Percentiles rank a stretch among this genome's conserved stretches.
Conservation (phyloP, 2,888 invertebrate species). For the Cephus pygmeus region DNA sequence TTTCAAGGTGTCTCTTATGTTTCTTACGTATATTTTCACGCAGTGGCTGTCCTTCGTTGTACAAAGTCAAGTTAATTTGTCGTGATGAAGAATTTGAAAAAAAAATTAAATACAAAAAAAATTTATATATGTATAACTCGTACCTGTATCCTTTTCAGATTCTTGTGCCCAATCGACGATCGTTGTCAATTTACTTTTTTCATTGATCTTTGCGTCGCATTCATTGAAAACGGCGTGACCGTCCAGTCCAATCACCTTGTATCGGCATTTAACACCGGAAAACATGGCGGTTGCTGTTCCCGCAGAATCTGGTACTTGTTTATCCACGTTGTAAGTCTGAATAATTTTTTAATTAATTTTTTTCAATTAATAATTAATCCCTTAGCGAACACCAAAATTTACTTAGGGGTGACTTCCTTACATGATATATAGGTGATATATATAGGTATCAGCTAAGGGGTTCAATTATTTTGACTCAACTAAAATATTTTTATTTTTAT, state of each 20-base stretch:
- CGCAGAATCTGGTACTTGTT: conserved; percentile 78
- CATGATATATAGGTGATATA: fast-evolving
- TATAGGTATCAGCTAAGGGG: background rate
- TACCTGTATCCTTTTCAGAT: conserved; percentile 70
- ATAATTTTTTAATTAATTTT: background rate
- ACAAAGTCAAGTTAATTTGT: background rate
- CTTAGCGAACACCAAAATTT: background rate
- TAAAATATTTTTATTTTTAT: background rate
- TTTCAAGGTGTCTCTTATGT: background rate
- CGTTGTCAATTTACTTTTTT: conserved; percentile 62
- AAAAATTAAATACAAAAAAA: background rate
- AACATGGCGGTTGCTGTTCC: conserved; percentile 77
- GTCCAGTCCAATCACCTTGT: conserved; percentile 70
- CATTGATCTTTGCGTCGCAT: conserved; percentile 63
- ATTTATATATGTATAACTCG: conserved; percentile 14
- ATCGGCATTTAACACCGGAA: conserved; percentile 73
- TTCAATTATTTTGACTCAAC: background rate
- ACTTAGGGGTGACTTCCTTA: background rate
- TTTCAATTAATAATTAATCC: background rate
- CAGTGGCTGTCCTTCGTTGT: background rate
- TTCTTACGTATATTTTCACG: background rate
- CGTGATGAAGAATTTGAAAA: background rate
- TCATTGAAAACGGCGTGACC: conserved; percentile 59
- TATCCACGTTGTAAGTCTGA: conserved; percentile 78
- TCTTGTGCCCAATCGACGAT: conserved; percentile 72